phyloP scores from a whole-genome alignment of 2,797 vertebrate genomes.

The Fundulus diaphanus region DNA sequence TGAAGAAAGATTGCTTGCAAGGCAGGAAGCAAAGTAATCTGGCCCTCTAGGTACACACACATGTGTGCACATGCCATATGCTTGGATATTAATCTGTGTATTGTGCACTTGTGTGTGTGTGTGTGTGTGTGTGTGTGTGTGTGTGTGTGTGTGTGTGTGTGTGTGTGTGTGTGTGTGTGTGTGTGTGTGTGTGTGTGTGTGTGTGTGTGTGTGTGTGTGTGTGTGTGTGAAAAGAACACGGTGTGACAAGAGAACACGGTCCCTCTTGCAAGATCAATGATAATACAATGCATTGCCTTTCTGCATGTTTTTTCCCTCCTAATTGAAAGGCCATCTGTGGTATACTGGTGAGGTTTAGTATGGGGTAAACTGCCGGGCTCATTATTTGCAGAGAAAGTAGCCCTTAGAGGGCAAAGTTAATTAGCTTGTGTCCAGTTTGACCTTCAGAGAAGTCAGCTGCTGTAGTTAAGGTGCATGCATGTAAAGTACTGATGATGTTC shows the following conservation, averaged over 20 bases:
- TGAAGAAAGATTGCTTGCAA: slow-evolving; percentile 67
- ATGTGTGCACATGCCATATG: slow-evolving; percentile 9
- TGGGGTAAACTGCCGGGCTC: slow-evolving; percentile 74
- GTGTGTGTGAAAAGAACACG: no score
- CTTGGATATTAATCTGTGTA: slow-evolving; percentile 10
- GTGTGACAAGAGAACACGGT: slow-evolving; percentile 29
- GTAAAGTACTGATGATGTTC: slow-evolving; percentile 40
- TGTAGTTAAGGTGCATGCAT: slow-evolving; percentile 40
- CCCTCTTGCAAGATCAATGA: slow-evolving; percentile 63
- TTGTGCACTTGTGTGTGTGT: background rate
- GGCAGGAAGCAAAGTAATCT: slow-evolving; percentile 73
- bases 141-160: slow-evolving; percentile 7
- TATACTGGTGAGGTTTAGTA: slow-evolving; percentile 73
- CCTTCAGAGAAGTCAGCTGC: slow-evolving; percentile 75
- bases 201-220: slow-evolving; percentile 7
- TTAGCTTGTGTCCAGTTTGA: slow-evolving; percentile 78
- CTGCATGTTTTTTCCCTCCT: slow-evolving; percentile 71
- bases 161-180: background rate
- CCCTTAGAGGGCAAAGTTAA: slow-evolving; percentile 67
- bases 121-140: no score
- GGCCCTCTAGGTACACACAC: slow-evolving; percentile 19
- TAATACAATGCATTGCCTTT: slow-evolving; percentile 73
- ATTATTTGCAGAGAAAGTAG: slow-evolving; percentile 66
- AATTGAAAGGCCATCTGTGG: slow-evolving; percentile 78
- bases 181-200: background rate